Conservation (phyloP, 2,888 invertebrate genomes). For the Amphipyra tragopoginis region DNA sequence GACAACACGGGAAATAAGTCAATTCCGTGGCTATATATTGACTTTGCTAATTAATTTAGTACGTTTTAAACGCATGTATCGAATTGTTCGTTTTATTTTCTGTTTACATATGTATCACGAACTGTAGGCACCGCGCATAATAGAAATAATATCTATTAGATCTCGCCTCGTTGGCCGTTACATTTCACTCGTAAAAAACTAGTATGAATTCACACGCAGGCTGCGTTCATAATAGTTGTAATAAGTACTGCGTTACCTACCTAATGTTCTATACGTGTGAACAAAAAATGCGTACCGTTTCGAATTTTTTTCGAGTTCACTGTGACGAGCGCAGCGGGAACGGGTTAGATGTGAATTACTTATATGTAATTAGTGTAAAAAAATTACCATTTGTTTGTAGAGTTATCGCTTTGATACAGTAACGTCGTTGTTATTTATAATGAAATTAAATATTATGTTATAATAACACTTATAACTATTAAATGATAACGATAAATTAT, state of each 20-base stretch:
- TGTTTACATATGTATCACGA: constrained; percentile 13
- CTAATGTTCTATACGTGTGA: constrained; percentile 23
- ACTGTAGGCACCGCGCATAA: constrained; percentile 5
- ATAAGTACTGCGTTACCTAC: constrained; percentile 21
- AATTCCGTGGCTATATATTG: background rate
- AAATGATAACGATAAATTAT: too few relatives aligned
- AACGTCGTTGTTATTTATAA: too few relatives aligned
- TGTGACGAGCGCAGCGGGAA: constrained; percentile 20
- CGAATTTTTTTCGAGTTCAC: constrained; percentile 28
- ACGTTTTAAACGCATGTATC: background rate
- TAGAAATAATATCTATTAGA: constrained; percentile 35
- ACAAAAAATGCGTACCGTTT: constrained; percentile 41
- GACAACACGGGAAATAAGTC: too few relatives aligned
- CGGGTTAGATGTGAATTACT: constrained; percentile 1
- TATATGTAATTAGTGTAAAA: too few relatives aligned
- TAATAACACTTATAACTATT: too few relatives aligned
- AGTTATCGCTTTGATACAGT: background rate
- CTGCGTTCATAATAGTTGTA: constrained; percentile 43
- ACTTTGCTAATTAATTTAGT: background rate
- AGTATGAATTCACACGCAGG: constrained; percentile 51
- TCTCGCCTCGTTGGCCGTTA: constrained; percentile 35
- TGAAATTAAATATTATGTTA: too few relatives aligned
- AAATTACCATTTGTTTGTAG: constrained; percentile 3
- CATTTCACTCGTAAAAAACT: constrained; percentile 51
- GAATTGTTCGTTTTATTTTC: background rate